A percentile compares a stretch with the other conserved stretches of the same genome.
Conservation (phyloP, 2,113 vertebrate species). For the Octodon degus region DNA sequence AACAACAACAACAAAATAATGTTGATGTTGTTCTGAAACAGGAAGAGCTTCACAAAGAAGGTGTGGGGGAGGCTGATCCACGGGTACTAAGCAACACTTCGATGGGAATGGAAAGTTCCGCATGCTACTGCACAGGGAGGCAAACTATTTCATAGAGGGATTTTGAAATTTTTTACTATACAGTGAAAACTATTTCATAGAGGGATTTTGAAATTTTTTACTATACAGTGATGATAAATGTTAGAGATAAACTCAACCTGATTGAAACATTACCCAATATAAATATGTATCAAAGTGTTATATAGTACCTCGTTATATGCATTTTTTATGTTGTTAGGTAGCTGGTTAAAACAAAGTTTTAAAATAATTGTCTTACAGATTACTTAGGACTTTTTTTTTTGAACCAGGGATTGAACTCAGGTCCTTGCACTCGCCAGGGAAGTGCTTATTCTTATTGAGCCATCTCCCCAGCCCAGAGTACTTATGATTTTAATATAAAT, state of each 20-base stretch:
- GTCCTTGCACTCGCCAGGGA: no score
- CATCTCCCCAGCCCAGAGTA: no score
- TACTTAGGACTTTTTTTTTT: constrained; percentile 18
- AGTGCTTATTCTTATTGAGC: no score
- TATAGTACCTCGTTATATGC: fast-evolving
- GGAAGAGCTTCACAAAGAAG: background rate
- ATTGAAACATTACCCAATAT: background rate
- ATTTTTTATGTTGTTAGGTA: background rate
- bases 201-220: background rate
- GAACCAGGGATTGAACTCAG: no score
- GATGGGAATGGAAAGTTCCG: background rate
- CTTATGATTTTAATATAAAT: constrained; percentile 31
- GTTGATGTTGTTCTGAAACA: background rate
- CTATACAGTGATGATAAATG: background rate
- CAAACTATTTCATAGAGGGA: background rate
- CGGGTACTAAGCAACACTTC: background rate
- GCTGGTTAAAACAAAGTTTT: background rate
- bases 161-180: background rate
- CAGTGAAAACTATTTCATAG: background rate
- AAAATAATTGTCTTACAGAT: background rate
- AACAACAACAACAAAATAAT: background rate
- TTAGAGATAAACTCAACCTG: no score
- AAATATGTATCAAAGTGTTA: background rate
- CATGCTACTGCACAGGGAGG: background rate
- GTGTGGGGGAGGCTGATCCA: background rate